A percentile compares a stretch with the other conserved stretches of the same genome.
Conservation (phyloP, 1,140 invertebrate species). For the Odontomachus brunneus region DNA sequence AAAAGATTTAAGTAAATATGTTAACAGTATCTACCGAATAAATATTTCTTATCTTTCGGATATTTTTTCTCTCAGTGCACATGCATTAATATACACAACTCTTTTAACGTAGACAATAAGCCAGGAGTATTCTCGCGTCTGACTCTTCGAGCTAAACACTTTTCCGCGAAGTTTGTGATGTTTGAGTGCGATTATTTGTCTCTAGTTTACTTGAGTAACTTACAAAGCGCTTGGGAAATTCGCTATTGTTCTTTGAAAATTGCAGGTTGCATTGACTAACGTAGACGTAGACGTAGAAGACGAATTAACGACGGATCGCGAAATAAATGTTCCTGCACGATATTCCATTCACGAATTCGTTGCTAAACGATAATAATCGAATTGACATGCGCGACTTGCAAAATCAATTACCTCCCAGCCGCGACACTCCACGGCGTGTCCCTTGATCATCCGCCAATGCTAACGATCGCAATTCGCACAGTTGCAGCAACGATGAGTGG, state of each 20-base stretch:
- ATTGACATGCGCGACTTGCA: neutral
- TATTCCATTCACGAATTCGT: neutral
- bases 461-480: conserved; percentile 36
- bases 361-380: conserved; percentile 4
- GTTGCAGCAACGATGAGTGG: conserved; percentile 79
- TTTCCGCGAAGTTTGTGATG: too few relatives aligned
- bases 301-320: neutral
- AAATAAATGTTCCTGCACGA: neutral
- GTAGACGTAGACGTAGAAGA: conserved; percentile 5
- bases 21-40: too few relatives aligned
- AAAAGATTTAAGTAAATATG: too few relatives aligned
- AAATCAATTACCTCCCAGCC: conserved; percentile 7
- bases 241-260: too few relatives aligned
- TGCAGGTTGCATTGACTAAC: neutral
- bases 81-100: too few relatives aligned
- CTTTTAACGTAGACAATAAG: neutral
- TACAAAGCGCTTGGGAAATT: too few relatives aligned
- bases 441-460: neutral
- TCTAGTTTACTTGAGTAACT: too few relatives aligned
- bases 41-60: too few relatives aligned
- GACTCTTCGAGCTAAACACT: too few relatives aligned
- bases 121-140: too few relatives aligned
- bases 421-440: neutral
- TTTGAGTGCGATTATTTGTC: too few relatives aligned
- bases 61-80: too few relatives aligned